phyloP scores from a whole-genome alignment of 2,797 vertebrate species.

The Ara ararauna region DNA sequence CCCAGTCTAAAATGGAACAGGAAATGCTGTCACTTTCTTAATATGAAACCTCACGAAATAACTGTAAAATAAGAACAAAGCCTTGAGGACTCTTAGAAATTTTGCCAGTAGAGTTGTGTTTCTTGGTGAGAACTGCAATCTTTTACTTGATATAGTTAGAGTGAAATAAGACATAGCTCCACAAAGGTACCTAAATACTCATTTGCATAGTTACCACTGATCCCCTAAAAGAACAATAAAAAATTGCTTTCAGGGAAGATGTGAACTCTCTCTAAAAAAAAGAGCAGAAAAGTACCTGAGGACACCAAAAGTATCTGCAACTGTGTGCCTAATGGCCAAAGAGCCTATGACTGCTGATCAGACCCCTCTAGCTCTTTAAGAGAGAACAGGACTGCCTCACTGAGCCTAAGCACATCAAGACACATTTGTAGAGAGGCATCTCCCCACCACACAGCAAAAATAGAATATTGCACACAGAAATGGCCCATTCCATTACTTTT shows the following conservation, averaged over 20 bases:
- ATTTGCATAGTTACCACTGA: neutral
- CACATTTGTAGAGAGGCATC: neutral
- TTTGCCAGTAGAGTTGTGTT: neutral
- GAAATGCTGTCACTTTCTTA: slow-evolving; percentile 40
- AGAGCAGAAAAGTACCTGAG: neutral
- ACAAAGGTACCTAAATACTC: neutral
- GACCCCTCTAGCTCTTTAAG: neutral
- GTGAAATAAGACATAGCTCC: neutral
- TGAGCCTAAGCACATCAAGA: neutral
- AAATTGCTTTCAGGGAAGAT: neutral
- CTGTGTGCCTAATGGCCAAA: neutral
- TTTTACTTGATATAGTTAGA: neutral
- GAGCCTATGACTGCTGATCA: neutral
- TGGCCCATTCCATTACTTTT: neutral
- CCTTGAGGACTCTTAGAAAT: neutral
- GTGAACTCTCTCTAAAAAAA: neutral
- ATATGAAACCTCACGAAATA: neutral
- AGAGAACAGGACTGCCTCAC: neutral
- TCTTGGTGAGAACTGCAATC: neutral
- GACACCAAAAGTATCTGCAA: neutral
- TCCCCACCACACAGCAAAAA: neutral
- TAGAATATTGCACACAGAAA: neutral
- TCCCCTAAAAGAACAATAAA: neutral
- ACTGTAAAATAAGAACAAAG: slow-evolving; percentile 30
- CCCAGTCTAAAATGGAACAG: neutral